Percentiles rank a stretch among this genome's conserved stretches.
Evolutionary conservation across 2,888 invertebrate species (phyloP).

Genomic region (Morpho deidamia): DNA sequence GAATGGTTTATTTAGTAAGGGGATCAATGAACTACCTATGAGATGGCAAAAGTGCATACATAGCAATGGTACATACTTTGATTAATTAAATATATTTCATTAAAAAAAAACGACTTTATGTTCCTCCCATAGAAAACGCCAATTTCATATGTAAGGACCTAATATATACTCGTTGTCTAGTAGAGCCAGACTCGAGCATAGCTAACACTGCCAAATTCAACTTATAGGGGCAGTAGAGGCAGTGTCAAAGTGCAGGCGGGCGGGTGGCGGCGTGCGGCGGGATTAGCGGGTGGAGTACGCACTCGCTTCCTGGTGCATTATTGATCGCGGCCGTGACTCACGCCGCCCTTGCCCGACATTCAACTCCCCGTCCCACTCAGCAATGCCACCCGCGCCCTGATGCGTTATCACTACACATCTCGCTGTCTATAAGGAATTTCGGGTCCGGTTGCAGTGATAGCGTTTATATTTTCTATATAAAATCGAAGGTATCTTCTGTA

Average conservation of each 20-base stretch:
- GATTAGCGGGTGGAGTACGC: constrained; percentile 28
- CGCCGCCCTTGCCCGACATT: constrained; percentile 77
- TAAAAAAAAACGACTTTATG: too few species aligned
- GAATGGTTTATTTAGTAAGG: too few species aligned
- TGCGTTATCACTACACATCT: constrained; percentile 44
- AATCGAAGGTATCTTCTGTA: too few species aligned
- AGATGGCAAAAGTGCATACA: too few species aligned
- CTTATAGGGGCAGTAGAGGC: constrained; percentile 27
- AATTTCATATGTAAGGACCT: too few species aligned
- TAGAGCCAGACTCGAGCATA: constrained; percentile 1
- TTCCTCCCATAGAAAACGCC: too few species aligned
- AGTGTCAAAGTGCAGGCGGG: constrained; percentile 27
- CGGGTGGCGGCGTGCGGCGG: constrained; percentile 24
- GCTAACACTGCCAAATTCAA: constrained; percentile 15
- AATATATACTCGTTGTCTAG: too few species aligned
- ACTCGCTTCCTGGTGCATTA: constrained; percentile 68
- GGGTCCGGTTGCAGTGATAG: constrained; percentile 13
- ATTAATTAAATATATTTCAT: too few species aligned
- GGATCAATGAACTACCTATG: too few species aligned
- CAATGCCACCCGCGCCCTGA: constrained; percentile 34
- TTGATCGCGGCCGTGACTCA: constrained; percentile 75
- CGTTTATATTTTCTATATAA: constrained; percentile 1
- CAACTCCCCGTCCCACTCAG: constrained; percentile 48
- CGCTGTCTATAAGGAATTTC: constrained; percentile 32
- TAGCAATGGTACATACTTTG: too few species aligned